Percentiles rank a stretch among this genome's conserved stretches.
Evolutionary conservation across 1,140 invertebrate species (phyloP).

Genomic region (Leptestheria dahalacensis): DNA sequence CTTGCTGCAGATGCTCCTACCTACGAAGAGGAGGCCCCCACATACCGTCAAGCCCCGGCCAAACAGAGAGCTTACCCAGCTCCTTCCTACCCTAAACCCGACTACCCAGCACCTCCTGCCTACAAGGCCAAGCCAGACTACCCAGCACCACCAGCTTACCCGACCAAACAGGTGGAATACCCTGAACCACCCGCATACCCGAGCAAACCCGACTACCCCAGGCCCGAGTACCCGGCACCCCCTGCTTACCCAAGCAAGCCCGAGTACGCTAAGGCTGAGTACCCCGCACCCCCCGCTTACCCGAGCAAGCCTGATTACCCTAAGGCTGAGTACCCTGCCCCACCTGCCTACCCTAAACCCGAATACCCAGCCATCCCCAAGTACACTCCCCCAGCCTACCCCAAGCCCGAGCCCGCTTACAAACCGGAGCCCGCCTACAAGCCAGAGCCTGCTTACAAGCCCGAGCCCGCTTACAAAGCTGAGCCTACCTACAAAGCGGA

Average conservation of each 20-base stretch:
- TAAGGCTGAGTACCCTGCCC: neutral
- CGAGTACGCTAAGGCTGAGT: neutral
- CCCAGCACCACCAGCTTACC: conserved; percentile 4
- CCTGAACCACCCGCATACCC: neutral
- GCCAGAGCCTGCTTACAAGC: neutral
- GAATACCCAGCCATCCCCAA: neutral
- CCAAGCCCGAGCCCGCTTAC: neutral
- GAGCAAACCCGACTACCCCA: neutral
- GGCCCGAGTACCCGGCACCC: neutral
- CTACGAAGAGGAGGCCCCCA: neutral
- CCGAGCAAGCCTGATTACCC: neutral
- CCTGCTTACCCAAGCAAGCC: conserved; percentile 1
- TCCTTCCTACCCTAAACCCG: neutral
- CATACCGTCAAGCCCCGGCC: neutral
- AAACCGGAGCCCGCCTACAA: neutral
- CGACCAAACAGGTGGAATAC: neutral
- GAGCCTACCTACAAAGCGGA: conserved; percentile 2
- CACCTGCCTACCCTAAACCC: neutral
- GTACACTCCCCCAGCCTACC: neutral
- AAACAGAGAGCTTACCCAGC: neutral
- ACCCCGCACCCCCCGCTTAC: neutral
- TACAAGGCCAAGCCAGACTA: conserved; percentile 5
- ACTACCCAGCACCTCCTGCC: neutral
- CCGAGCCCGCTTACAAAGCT: neutral
- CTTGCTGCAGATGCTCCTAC: neutral